phyloP scores from a whole-genome alignment of 2,797 vertebrate species.

The Brotula barbata region DNA sequence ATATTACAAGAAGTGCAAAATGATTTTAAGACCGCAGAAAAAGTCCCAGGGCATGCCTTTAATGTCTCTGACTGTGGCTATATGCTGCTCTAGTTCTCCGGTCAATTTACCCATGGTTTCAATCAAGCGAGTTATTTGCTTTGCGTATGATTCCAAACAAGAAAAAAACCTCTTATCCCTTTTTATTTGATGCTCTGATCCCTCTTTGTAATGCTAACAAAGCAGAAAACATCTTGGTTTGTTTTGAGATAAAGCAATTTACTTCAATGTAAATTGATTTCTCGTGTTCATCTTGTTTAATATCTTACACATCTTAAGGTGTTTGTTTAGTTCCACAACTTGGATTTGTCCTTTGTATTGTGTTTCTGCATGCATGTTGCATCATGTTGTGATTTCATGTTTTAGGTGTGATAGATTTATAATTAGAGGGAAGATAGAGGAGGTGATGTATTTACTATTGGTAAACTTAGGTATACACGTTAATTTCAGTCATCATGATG shows the following conservation, averaged over 20 bases:
- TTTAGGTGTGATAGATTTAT: no score
- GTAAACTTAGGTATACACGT: no score
- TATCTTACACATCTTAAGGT: constrained; percentile 35
- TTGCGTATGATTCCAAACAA: constrained; percentile 42
- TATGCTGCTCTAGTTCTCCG: constrained; percentile 39
- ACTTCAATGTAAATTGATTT: constrained; percentile 36
- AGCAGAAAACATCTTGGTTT: constrained; percentile 39
- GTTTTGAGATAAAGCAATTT: constrained; percentile 42
- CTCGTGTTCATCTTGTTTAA: constrained; percentile 25
- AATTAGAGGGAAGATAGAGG: no score
- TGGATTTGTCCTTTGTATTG: constrained; percentile 6
- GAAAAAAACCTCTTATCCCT: constrained; percentile 13
- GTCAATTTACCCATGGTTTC: constrained; percentile 69
- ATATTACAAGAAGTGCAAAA: constrained; percentile 70
- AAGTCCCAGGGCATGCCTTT: constrained; percentile 62
- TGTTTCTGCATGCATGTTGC: constrained; percentile 19
- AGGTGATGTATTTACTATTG: no score
- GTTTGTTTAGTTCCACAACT: constrained; percentile 24
- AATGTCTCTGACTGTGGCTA: constrained; percentile 61
- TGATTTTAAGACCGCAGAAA: constrained; percentile 67
- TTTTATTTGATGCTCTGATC: constrained; percentile 34
- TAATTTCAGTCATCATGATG: no score
- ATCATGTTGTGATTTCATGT: neutral
- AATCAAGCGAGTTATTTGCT: constrained; percentile 68
- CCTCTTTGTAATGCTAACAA: constrained; percentile 19